Evolutionary conservation across 2,113 vertebrate species (phyloP), one percentile per base, ranked within the genome.

Genomic region (Herpailurus yagouaroundi): DNA sequence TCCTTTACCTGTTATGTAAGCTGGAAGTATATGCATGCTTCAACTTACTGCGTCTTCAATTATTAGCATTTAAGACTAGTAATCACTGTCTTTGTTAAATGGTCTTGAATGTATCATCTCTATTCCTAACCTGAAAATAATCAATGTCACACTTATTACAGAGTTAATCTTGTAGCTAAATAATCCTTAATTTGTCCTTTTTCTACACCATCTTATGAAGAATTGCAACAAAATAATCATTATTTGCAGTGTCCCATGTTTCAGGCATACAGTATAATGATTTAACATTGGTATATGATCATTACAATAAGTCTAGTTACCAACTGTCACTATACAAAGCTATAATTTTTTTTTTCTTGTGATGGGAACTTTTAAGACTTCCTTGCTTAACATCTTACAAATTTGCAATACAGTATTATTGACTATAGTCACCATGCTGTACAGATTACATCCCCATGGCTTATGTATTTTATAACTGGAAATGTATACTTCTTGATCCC

Each of bases 101-200:
- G 36, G 16, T 82, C 41, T 25, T 94, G 77, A 89, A 86, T 94
- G 86, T 83, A 96, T 89, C 76, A 95, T 97, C 94, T 97, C 60
- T 94, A 79, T 95, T 97, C 36, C 91, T 97, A 89, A 98, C 87
- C 88, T 92, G 92, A 97, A 97, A 96, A 95, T 95, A 97, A 97
- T 96, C 92, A 98, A 95, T 89, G 92, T 96, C 94, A 92, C 76
- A 97, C 81, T 91, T 95, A 97, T 91, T 97, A 97, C 13, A 86
- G 89, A 87, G 23, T 90, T 96, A 94, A 92, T 95, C 84, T 90
- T 79, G 1, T 84, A 88, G 80, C 36, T 79, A 96, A 94, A 93
- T 96, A 96, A 89, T 94, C 71, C 73, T 96, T 95, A 89, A 89
- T 48, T 87, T 87, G 41, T 91, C 25, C 55, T 97, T 97, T 83